Evolutionary conservation across 2,888 invertebrate genomes (phyloP).

Genomic region (Drosophila barbarae): DNA sequence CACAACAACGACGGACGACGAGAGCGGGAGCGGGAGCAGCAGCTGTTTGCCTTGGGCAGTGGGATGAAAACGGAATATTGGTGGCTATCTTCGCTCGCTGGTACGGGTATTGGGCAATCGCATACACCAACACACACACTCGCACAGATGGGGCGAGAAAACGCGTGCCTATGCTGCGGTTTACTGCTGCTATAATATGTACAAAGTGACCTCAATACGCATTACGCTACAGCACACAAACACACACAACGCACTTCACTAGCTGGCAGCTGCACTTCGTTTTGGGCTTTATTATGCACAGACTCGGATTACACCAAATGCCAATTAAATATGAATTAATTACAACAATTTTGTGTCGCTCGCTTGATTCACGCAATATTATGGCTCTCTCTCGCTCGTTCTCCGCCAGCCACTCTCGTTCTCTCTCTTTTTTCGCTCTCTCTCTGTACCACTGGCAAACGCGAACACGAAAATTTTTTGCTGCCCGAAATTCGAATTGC

Average conservation of each 20-base stretch:
- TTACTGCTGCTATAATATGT: conserved; percentile 43
- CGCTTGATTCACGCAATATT: conserved; percentile 68
- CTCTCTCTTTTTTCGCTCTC: conserved; percentile 25
- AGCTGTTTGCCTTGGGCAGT: conserved; percentile 73
- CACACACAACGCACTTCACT: conserved; percentile 17
- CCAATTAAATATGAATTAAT: conserved; percentile 71
- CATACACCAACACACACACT: conserved; percentile 25
- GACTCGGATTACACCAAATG: conserved; percentile 45
- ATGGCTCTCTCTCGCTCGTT: conserved; percentile 27
- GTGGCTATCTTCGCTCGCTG: conserved; percentile 42
- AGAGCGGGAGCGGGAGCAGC: conserved; percentile 48
- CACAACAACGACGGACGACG: conserved; percentile 30
- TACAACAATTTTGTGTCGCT: conserved; percentile 64
- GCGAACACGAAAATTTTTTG: conserved; percentile 33
- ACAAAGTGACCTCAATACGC: conserved; percentile 61
- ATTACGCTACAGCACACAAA: conserved; percentile 37
- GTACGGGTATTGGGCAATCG: conserved; percentile 49
- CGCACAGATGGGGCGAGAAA: conserved; percentile 15
- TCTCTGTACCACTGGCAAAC: conserved; percentile 20
- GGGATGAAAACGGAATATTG: conserved; percentile 52
- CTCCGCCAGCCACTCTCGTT: conserved; percentile 11
- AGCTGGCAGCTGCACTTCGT: conserved; percentile 24
- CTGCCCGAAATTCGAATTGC: conserved; percentile 16
- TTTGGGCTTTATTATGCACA: conserved; percentile 52
- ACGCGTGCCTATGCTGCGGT: conserved; percentile 45